Conservation (phyloP, 2,888 invertebrate genomes). For the Chouioia cunea region DNA sequence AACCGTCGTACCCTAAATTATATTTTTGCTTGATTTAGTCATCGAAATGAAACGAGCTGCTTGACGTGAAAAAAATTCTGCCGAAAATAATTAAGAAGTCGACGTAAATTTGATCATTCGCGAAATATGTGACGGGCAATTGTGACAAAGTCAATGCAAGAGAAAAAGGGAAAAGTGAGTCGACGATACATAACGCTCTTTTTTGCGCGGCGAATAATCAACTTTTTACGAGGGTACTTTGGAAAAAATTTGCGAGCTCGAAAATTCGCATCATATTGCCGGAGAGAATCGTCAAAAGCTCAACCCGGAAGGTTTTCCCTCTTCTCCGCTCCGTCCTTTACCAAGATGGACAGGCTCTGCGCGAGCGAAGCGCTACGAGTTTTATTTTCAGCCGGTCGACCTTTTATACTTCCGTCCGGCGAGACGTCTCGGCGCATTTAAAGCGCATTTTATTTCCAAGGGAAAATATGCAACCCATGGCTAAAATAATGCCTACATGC, state of each 20-base stretch:
- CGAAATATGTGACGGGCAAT: neutral
- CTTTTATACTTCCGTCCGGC: constrained; percentile 58
- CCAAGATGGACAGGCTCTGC: constrained; percentile 8
- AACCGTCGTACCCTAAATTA: too few species aligned
- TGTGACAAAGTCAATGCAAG: neutral
- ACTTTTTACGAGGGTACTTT: constrained; percentile 43
- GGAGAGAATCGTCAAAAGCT: constrained; percentile 33
- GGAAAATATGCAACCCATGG: constrained; percentile 37
- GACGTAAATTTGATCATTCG: constrained; percentile 17
- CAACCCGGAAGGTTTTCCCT: constrained; percentile 35
- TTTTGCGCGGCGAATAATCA: constrained; percentile 31
- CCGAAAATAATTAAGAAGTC: constrained; percentile 15
- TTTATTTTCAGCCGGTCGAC: constrained; percentile 46
- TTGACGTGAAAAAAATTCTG: neutral
- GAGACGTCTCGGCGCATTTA: constrained; percentile 51
- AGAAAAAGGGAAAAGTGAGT: neutral
- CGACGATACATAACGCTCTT: constrained; percentile 18
- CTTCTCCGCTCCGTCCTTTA: constrained; percentile 8
- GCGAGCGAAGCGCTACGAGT: neutral
- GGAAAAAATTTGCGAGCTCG: constrained; percentile 46
- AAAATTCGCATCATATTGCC: constrained; percentile 44
- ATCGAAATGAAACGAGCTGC: neutral
- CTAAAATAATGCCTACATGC: constrained; percentile 1
- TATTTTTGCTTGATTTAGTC: too few species aligned
- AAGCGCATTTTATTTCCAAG: constrained; percentile 38